Evolutionary conservation across 2,113 vertebrate species (phyloP).

Genomic region (Urocynchramus pylzowi): DNA sequence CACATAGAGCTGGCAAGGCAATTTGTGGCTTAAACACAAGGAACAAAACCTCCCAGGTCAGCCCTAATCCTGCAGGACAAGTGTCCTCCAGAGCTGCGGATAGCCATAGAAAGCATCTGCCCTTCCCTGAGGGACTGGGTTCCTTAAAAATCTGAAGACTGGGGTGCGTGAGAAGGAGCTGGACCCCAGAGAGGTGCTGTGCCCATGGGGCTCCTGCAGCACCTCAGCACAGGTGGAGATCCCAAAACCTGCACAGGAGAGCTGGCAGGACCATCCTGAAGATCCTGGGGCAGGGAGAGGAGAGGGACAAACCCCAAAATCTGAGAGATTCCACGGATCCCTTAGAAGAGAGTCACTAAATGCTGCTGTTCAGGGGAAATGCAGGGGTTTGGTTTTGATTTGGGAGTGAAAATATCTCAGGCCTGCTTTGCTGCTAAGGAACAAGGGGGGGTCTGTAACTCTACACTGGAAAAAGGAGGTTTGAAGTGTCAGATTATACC

Average conservation of each 20-base stretch:
- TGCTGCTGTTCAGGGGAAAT: neutral
- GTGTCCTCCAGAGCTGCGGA: neutral
- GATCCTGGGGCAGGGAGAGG: neutral
- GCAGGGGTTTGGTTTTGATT: fast-evolving
- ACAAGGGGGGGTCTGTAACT: fast-evolving
- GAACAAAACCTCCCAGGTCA: neutral
- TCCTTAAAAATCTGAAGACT: neutral
- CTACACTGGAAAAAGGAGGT: fast-evolving
- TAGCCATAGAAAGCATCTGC: neutral
- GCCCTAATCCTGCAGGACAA: neutral
- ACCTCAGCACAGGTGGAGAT: neutral
- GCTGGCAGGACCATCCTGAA: neutral
- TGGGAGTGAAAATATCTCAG: neutral
- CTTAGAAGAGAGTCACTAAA: neutral
- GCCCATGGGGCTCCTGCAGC: neutral
- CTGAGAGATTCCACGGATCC: fast-evolving
- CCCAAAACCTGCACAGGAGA: neutral
- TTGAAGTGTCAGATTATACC: neutral
- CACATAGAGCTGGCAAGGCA: neutral
- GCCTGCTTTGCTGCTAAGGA: neutral
- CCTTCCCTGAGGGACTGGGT: neutral
- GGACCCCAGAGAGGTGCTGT: neutral
- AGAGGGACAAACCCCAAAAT: neutral
- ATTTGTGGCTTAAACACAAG: neutral
- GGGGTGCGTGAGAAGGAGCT: neutral